Evolutionary conservation across 64 coral and sea anemone species (phyloP), one percentile per base, ranked within the genome.

Genomic region (Stichodactyla mertensii): DNA sequence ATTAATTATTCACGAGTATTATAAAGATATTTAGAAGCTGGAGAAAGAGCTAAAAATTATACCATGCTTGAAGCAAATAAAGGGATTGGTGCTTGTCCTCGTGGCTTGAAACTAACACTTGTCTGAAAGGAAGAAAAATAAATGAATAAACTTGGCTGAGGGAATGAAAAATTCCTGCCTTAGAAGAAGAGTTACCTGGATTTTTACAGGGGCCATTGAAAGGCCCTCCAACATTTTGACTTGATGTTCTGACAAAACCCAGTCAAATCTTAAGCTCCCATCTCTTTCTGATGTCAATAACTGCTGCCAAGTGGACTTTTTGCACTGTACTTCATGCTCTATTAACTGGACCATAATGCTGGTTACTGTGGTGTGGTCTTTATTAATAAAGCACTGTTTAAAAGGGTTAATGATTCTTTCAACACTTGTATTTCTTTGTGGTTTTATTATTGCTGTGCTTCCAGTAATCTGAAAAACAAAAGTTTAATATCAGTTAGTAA

Each of bases 231-330:
- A 64, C 83, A 85, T 61, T 64, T 85, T 85, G 6, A 58, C 16
- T 22, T 85, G 53, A 60, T 85, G 83, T 36, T 64, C 55, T 1
- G 83, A 85, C 10, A 60, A 7, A 4, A 51, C 55, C 83, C 83
- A 85, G 19, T 85, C 83, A 85, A 85, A 85, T 23, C 83, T 85
- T 26, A 85, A 55, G 52, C 54, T 85, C 6, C 83, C 83, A 31
- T 85, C 83, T 59, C 28, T 57, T 59, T 85, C 78, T 27, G 69
- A 26, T 74, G 69, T 74, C 24, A 26, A 27, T 74, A 74, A 31
- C 69, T 74, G 69, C 24, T 74, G 69, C 69, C 69, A 74, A 11
- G 24, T 81, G 78, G 78, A 55, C 54, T 10, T 81, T 52, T 55
- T 18, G 16, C 51, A 55, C 51, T 81, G 51, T 54, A 81, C 16